Evolutionary conservation across 2,113 vertebrate species (phyloP).

Genomic region (Helogale parvula): DNA sequence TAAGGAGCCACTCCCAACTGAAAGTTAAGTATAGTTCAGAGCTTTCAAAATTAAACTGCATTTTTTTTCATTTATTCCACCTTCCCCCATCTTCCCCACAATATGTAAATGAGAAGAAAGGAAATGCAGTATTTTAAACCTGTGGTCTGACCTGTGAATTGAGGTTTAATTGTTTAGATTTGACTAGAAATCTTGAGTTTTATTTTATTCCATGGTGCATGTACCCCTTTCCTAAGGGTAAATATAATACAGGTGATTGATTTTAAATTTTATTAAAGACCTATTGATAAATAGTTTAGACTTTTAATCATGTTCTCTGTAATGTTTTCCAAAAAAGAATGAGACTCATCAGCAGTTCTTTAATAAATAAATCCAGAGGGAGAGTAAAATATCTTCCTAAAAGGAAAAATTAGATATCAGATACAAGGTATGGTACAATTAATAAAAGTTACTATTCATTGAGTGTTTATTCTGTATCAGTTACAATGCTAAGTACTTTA

Average conservation of each 20-base stretch:
- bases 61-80: background rate
- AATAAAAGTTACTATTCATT: background rate
- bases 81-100: background rate
- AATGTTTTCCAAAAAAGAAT: background rate
- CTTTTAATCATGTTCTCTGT: background rate
- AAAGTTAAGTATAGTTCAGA: constrained; percentile 61
- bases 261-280: constrained; percentile 2
- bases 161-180: background rate
- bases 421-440: background rate
- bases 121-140: background rate
- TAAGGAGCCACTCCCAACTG: constrained; percentile 24
- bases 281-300: background rate
- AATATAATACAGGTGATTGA: background rate
- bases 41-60: constrained; percentile 48
- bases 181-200: background rate
- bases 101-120: background rate
- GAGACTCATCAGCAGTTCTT: background rate
- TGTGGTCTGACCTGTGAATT: background rate
- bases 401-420: background rate
- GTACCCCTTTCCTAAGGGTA: background rate
- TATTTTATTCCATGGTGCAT: background rate
- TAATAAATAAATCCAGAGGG: background rate
- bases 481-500: background rate
- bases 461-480: background rate
- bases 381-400: background rate